A percentile compares a stretch with the other conserved stretches of the same genome.
These are phyloP conservation scores for Hozukius guyotensis DNA, from an alignment of 2,797 vertebrate species.

Conservation along the genomic window DNA sequence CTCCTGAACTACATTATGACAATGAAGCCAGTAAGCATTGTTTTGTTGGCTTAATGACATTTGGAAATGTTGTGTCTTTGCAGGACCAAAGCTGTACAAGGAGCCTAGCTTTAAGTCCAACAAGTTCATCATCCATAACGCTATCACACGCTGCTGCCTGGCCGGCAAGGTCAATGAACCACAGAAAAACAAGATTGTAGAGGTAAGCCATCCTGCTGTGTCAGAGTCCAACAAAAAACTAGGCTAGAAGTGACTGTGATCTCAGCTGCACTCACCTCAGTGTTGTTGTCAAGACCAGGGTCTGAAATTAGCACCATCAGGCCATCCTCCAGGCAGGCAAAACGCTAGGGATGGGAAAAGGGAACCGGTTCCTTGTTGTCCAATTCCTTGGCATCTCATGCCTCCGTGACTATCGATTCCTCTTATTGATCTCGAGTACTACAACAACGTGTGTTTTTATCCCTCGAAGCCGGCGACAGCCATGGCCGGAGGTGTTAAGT, in stretches of 20 bases:
- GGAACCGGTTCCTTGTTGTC: too few species aligned
- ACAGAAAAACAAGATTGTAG: conserved; percentile 94
- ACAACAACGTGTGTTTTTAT: too few species aligned
- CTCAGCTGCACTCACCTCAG: background rate
- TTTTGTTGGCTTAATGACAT: conserved; percentile 20
- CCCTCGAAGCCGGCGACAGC: too few species aligned
- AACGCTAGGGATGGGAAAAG: too few species aligned
- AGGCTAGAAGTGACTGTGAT: background rate
- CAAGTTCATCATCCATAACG: conserved; percentile 96
- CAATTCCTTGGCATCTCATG: too few species aligned
- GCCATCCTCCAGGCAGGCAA: too few species aligned
- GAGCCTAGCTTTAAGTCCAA: conserved; percentile 97
- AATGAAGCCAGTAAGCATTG: background rate
- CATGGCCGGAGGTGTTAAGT: too few species aligned
- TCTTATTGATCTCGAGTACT: too few species aligned
- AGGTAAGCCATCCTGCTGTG: conserved; percentile 78
- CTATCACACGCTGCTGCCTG: conserved; percentile 93
- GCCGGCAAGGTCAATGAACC: conserved; percentile 95
- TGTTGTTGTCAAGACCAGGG: too few species aligned
- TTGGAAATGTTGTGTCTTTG: conserved; percentile 25
- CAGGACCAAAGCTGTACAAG: conserved; percentile 94
- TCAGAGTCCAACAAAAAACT: conserved; percentile 41
- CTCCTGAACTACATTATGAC: background rate
- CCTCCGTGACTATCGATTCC: too few species aligned
- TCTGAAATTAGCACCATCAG: too few species aligned